A percentile compares a stretch with the other conserved stretches of the same genome.
phyloP scores from a whole-genome alignment of 1,140 invertebrate genomes.

The Conopomorpha cramerella region DNA sequence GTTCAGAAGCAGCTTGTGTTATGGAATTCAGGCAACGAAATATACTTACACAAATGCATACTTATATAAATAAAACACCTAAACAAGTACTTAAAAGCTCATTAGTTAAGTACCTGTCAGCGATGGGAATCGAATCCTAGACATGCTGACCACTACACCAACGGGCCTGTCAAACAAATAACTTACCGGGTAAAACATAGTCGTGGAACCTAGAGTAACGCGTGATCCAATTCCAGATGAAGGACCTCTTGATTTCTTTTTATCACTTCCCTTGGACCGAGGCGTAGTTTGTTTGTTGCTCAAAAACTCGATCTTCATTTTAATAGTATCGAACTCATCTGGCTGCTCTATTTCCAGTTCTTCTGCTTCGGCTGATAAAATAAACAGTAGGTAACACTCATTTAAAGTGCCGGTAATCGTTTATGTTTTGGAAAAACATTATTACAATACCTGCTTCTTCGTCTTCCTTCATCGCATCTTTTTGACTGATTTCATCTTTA shows the following conservation, averaged over 20 bases:
- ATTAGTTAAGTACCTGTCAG: no score
- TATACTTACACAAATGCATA: no score
- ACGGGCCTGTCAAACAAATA: no score
- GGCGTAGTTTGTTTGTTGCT: slow-evolving; percentile 27
- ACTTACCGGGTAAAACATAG: slow-evolving; percentile 1
- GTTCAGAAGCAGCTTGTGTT: no score
- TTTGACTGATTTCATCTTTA: no score
- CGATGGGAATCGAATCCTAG: no score
- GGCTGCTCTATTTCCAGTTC: slow-evolving; percentile 9
- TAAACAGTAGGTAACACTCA: background rate
- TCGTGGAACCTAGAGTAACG: slow-evolving; percentile 9
- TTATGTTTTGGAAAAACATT: background rate
- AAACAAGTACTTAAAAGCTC: no score
- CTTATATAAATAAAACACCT: no score
- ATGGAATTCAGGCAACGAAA: no score
- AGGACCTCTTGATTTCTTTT: slow-evolving; percentile 33
- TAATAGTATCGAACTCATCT: slow-evolving; percentile 33
- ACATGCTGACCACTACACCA: no score
- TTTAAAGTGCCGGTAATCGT: background rate
- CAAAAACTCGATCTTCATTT: slow-evolving; percentile 29
- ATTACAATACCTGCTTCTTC: background rate
- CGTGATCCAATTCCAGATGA: slow-evolving; percentile 24
- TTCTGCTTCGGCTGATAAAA: no score
- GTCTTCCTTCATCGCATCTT: background rate
- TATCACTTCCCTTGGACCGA: slow-evolving; percentile 31